Base-by-base conservation (phyloP, 2,113 vertebrate species). In the Epinephelus moara region DNA sequence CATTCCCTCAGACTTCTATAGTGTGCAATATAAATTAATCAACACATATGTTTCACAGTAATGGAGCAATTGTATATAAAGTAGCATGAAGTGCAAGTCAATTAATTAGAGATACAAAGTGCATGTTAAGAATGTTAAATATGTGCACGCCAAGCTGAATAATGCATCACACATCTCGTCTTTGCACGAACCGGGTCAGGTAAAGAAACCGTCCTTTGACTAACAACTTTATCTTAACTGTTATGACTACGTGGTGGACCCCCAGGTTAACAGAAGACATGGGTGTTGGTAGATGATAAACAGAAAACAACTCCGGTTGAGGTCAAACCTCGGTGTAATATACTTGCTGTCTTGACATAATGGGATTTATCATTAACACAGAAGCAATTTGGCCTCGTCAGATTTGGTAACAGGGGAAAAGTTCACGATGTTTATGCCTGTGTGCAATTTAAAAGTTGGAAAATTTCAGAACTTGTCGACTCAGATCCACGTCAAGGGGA, bases 321-420 rank as follows among this genome's bases (percentile, higher is more conserved):
- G 85, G 86, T 90, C 83, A 88, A 92, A 79, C 74, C 81, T 66
- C 73, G 11, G 80, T 85, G 89, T 91, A 87, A 85, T 86, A 81
- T 77, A 81, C 66, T 80, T 86, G 82, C 76, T 83, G 56, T 72
- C 80, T 91, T 75, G 14, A 82, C 84, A 83, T 90, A 91, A 92
- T 92, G 87, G 75, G 87, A 82, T 93, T 94, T 83, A 93, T 94
- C 60, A 94, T 92, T 93, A 92, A 95, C 92, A 80, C 75, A 73
- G 53, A 33, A 68, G 27, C 56, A 72, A 45, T 80, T 88, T 52
- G 49, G 53, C 33, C 78, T 66, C 62, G 25, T 50, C 30, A 55
- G 33, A 80, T 84, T 59, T 80, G 60, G 87, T 83, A 88, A 90
- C 47, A 73, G 47, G 66, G 81, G 27, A 53, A 91, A 84, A 67